These are phyloP conservation scores for Aethes cnicana DNA, from an alignment of 2,888 invertebrate species.

Conservation along the genomic window DNA sequence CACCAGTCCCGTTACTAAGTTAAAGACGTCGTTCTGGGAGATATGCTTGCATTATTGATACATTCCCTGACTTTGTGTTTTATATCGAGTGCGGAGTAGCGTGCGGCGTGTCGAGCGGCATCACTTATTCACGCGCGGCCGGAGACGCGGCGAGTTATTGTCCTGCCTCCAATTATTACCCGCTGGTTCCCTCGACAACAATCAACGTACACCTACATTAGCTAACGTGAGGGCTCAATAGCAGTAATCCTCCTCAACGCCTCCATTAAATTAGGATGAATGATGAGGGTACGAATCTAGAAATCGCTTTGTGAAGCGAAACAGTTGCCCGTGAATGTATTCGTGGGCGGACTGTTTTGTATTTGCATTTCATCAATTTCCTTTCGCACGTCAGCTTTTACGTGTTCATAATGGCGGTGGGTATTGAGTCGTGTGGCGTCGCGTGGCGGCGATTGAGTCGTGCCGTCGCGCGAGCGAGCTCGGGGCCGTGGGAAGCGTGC, in stretches of 20 bases:
- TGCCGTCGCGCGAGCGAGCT: not conserved
- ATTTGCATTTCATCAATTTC: slow-evolving; percentile 23
- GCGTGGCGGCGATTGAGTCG: not conserved
- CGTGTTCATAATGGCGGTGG: not conserved
- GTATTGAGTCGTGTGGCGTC: not conserved
- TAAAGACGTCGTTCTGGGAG: slow-evolving; percentile 23
- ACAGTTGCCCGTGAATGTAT: not conserved
- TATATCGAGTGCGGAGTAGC: slow-evolving; percentile 17
- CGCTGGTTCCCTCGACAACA: not conserved
- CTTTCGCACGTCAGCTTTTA: not conserved
- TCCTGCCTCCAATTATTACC: slow-evolving; percentile 5
- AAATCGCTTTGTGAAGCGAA: slow-evolving; percentile 13
- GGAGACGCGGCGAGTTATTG: not conserved
- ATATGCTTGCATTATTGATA: slow-evolving; percentile 27
- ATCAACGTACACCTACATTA: too few relatives aligned
- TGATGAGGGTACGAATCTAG: slow-evolving; percentile 20
- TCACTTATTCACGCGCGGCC: slow-evolving; percentile 12
- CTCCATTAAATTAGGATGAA: slow-evolving; percentile 21
- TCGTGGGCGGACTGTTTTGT: slow-evolving; percentile 8
- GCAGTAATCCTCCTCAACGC: slow-evolving; percentile 14
- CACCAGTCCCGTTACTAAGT: slow-evolving; percentile 10
- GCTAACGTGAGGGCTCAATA: slow-evolving; percentile 14
- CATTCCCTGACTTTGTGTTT: slow-evolving; percentile 20
- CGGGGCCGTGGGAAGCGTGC: slow-evolving; percentile 5
- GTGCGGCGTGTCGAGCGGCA: slow-evolving; percentile 16